Conservation (phyloP, 1,140 invertebrate genomes). For the Hormaphis cornu region DNA sequence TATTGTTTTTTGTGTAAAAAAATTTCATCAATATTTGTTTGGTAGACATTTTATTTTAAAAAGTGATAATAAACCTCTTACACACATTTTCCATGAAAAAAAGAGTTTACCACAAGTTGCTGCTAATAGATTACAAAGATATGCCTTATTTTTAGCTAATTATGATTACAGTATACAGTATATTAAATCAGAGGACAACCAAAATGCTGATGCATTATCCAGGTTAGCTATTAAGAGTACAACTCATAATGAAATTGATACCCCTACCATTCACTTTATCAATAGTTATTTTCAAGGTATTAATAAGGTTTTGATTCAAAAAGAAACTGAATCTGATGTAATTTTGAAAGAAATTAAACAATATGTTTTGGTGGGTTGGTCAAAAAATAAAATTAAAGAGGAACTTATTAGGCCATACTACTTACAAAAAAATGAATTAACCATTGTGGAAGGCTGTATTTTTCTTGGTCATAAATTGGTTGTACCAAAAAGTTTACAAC, state of each 20-base stretch:
- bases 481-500: slow-evolving; percentile 37
- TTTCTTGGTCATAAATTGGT: slow-evolving; percentile 38
- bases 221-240: slow-evolving; percentile 1
- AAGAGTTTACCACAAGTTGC: slow-evolving; percentile 37
- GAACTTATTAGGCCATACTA: neutral
- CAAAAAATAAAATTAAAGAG: neutral
- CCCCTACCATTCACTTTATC: neutral
- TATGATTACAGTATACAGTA: slow-evolving; percentile 28
- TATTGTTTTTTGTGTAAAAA: slow-evolving; percentile 42
- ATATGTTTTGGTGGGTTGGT: neutral
- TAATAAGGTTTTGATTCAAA: neutral
- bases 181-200: slow-evolving; percentile 12
- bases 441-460: slow-evolving; percentile 34
- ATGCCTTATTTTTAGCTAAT: slow-evolving; percentile 23
- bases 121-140: neutral
- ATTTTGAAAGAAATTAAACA: neutral
- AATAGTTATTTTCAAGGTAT: neutral
- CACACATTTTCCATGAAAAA: slow-evolving; percentile 35
- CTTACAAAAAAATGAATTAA: slow-evolving; percentile 35
- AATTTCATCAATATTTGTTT: slow-evolving; percentile 41
- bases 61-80: slow-evolving; percentile 29
- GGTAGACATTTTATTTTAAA: slow-evolving; percentile 29
- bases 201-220: slow-evolving; percentile 21
- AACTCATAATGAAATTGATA: slow-evolving; percentile 3
- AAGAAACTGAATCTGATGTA: neutral